These are phyloP conservation scores for Charanyca ferruginea DNA, from an alignment of 2,888 invertebrate genomes.

Conservation along the genomic window DNA sequence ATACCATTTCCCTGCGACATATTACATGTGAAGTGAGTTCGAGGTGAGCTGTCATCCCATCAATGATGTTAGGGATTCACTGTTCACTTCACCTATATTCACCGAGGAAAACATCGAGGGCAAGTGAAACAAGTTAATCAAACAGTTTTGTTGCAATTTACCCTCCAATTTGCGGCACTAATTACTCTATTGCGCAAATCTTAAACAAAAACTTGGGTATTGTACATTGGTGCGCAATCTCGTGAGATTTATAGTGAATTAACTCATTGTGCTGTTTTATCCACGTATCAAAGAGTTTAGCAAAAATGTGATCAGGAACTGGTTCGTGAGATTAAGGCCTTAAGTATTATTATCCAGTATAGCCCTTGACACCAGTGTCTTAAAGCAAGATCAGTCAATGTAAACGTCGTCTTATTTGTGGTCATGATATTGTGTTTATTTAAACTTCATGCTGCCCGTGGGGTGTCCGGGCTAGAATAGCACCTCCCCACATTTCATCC, in stretches of 20 bases:
- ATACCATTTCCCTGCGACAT: too few species aligned
- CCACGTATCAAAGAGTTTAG: slow-evolving; percentile 38
- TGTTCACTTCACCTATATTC: too few species aligned
- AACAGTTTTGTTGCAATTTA: slow-evolving; percentile 56
- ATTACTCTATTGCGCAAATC: slow-evolving; percentile 52
- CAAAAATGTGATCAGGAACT: slow-evolving; percentile 43
- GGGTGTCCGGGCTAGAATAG: too few species aligned
- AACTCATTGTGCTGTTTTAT: slow-evolving; percentile 65
- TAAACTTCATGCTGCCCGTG: too few species aligned
- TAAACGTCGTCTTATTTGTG: too few species aligned
- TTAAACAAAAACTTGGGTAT: slow-evolving; percentile 52
- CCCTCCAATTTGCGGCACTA: slow-evolving; percentile 46
- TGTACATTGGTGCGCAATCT: slow-evolving; percentile 57
- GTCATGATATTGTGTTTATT: too few species aligned
- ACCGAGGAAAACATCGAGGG: too few species aligned
- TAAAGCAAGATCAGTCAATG: too few species aligned
- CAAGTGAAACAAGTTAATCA: slow-evolving; percentile 4
- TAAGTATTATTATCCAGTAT: not conserved
- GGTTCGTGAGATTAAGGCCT: slow-evolving; percentile 26
- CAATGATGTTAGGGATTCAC: too few species aligned
- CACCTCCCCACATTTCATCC: too few species aligned
- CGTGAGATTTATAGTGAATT: slow-evolving; percentile 63
- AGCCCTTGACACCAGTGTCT: not conserved
- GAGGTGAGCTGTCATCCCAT: too few species aligned
- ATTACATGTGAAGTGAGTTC: too few species aligned